phyloP scores from a whole-genome alignment of 2,113 vertebrate genomes.

The Nycticryphes semicollaris region DNA sequence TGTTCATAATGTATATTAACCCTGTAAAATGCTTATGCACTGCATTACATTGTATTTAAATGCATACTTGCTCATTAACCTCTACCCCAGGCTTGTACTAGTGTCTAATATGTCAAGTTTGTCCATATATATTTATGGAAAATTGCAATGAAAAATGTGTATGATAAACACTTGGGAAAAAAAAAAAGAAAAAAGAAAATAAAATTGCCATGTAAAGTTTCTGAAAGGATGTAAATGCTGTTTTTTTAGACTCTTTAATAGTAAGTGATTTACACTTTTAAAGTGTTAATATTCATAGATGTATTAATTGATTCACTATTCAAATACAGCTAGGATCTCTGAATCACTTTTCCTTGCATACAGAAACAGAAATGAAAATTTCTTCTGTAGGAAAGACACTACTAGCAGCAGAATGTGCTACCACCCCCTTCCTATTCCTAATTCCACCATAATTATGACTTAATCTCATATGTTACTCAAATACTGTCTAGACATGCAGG shows the following conservation, averaged over 20 bases:
- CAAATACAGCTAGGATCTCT: not conserved
- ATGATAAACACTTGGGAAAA: conserved; percentile 36
- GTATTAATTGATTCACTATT: not conserved
- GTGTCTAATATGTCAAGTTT: conserved; percentile 57
- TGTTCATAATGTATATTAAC: conserved; percentile 65
- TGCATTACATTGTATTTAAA: conserved; percentile 57
- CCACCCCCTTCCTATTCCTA: not conserved
- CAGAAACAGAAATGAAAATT: not conserved
- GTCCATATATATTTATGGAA: conserved; percentile 68
- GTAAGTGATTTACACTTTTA: not conserved
- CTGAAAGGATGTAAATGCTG: conserved; percentile 22
- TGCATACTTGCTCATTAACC: conserved; percentile 56
- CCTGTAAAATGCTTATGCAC: conserved; percentile 45
- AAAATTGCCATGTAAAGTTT: conserved; percentile 66
- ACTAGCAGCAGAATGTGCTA: not conserved
- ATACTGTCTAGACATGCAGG: not conserved
- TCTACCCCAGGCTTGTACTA: conserved; percentile 58
- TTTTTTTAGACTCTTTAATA: not conserved
- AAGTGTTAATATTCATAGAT: not conserved
- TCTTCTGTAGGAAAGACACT: not conserved
- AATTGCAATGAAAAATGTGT: conserved; percentile 23
- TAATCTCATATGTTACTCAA: not conserved
- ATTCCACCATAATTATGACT: not conserved
- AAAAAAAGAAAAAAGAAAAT: conserved; percentile 47
- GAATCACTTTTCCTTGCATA: not conserved